These are phyloP conservation scores for Phyllotreta striolata DNA, from an alignment of 2,888 invertebrate species.

Conservation along the genomic window DNA sequence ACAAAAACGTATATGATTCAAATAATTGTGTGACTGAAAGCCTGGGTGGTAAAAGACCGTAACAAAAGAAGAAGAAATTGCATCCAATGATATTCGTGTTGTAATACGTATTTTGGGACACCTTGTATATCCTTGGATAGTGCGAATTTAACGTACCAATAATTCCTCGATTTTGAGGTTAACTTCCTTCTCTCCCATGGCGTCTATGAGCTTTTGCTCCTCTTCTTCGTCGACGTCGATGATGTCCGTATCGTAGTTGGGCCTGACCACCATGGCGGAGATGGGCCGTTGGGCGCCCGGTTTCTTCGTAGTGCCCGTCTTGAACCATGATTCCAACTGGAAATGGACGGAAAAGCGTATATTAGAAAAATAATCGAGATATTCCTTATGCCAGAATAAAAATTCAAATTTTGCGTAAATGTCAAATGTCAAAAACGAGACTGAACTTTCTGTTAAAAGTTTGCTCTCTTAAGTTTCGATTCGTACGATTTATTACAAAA, in stretches of 20 bases:
- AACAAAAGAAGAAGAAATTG: no score
- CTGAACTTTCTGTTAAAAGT: neutral
- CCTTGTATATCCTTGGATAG: neutral
- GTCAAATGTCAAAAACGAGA: neutral
- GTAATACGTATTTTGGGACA: no score
- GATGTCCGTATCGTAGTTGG: conserved; percentile 66
- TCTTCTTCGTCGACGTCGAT: conserved; percentile 70
- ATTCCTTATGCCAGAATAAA: no score
- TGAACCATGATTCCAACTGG: conserved; percentile 60
- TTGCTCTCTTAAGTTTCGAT: no score
- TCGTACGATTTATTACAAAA: no score
- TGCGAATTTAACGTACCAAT: conserved; percentile 66
- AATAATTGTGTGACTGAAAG: neutral
- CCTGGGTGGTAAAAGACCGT: no score
- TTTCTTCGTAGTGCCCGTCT: conserved; percentile 53
- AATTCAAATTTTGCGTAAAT: neutral
- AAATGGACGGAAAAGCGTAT: conserved; percentile 37
- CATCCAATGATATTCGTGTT: no score
- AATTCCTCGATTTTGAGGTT: conserved; percentile 81
- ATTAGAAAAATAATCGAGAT: no score
- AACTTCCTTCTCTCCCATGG: conserved; percentile 74
- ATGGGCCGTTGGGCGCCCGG: conserved; percentile 52
- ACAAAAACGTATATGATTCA: conserved; percentile 60
- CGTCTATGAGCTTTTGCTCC: conserved; percentile 68
- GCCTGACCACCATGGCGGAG: conserved; percentile 59